These are phyloP conservation scores for Idaea aversata DNA, from an alignment of 2,888 invertebrate genomes.

Conservation along the genomic window DNA sequence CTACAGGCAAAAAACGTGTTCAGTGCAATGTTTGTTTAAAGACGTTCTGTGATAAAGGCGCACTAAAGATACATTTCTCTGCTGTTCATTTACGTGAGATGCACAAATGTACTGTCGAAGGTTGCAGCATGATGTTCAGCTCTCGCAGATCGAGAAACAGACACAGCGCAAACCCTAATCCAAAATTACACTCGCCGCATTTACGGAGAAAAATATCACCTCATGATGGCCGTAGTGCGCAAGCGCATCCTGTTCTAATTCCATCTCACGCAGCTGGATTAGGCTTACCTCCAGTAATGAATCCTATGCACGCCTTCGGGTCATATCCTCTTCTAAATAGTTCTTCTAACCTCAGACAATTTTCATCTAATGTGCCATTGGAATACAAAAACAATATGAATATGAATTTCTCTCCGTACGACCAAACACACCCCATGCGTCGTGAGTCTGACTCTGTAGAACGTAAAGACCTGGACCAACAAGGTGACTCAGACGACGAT, in stretches of 20 bases:
- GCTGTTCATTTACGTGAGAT: slow-evolving; percentile 99
- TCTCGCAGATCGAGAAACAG: slow-evolving; percentile 96
- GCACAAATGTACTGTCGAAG: slow-evolving; percentile 99
- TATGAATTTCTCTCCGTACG: slow-evolving; percentile 57
- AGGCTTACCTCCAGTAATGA: slow-evolving; percentile 83
- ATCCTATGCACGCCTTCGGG: slow-evolving; percentile 87
- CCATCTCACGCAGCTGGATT: slow-evolving; percentile 85
- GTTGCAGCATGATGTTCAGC: slow-evolving; percentile 99
- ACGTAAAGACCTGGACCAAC: slow-evolving; percentile 80
- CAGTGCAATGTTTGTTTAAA: slow-evolving; percentile 99
- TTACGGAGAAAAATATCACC: slow-evolving; percentile 95
- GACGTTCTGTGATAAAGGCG: slow-evolving; percentile 99
- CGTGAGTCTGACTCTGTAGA: slow-evolving; percentile 67
- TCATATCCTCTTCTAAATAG: slow-evolving; percentile 89
- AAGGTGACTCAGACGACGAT: slow-evolving; percentile 85
- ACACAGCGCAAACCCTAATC: slow-evolving; percentile 99
- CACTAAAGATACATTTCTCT: slow-evolving; percentile 98
- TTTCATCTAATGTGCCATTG: slow-evolving; percentile 65
- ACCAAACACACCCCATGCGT: slow-evolving; percentile 61
- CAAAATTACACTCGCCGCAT: slow-evolving; percentile 97
- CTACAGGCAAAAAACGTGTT: slow-evolving; percentile 97
- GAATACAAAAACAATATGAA: slow-evolving; percentile 75
- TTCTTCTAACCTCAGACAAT: slow-evolving; percentile 83
- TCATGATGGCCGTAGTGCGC: slow-evolving; percentile 94
- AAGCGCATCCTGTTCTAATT: slow-evolving; percentile 89